Evolutionary conservation across 2,888 invertebrate genomes (phyloP), one percentile per base, ranked within the genome.

Genomic region (Eumerus sabulonum): DNA sequence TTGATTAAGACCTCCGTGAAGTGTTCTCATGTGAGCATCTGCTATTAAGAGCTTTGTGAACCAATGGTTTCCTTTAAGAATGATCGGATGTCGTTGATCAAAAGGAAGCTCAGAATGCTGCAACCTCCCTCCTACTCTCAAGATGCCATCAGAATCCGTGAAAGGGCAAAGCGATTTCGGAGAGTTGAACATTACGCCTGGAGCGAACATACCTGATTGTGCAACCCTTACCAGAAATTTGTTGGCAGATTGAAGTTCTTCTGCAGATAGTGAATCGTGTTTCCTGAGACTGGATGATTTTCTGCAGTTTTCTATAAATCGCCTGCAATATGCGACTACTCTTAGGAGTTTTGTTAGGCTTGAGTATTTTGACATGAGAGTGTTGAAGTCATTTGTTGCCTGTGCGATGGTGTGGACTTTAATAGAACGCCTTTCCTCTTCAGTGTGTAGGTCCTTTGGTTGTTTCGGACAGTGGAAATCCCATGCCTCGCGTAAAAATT

Each of bases 91-190:
- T 14, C 14, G 44, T 14, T 44, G 44, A 7, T 44, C 14, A 1
- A 13, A n/a, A n/a, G 44, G 3, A 14, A 44, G 9, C 13, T 44
- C 14, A n/a, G 44, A n/a, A 9, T 44, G 13, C 14, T 44, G 44
- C 44, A 44, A 44, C 13, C 44, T n/a, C 12, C 44, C 12, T 44
- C 44, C 40, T 40, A 40, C 40, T 40, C 40, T 40, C n/a, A 40
- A n/a, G 40, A 40, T 40, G 40, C n/a, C 40, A 40, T 40, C 40
- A 2, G 40, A 40, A 7, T 40, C 40, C n/a, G n/a, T 11, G n/a
- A 40, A n/a, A n/a, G 40, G 40, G n/a, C n/a, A n/a, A 40, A 40
- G 40, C 11, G 40, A 40, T 40, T 40, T 40, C n/a, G 40, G n/a
- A 11, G 40, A 1, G 11, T n/a, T 40, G 40, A 11, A 11, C 40